Percentiles rank a stretch among this genome's conserved stretches.
Evolutionary conservation across 2,888 invertebrate genomes (phyloP).

Genomic region (Heteropelma amictum): DNA sequence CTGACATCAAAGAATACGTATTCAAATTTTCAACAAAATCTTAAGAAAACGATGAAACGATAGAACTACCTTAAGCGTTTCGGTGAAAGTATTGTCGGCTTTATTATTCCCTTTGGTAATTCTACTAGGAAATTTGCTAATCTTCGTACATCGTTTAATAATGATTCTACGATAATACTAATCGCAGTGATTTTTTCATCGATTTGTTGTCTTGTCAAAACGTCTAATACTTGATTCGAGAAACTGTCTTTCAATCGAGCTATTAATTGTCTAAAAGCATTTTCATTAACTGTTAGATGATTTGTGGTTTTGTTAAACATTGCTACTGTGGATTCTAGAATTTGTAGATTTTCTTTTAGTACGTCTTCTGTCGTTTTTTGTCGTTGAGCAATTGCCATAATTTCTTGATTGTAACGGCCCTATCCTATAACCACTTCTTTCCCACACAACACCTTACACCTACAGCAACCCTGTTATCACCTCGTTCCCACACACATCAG

Average conservation of each 20-base stretch:
- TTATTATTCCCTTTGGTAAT: background rate
- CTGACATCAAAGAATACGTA: no score
- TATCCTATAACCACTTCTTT: no score
- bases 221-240: background rate
- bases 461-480: no score
- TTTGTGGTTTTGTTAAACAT: background rate
- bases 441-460: no score
- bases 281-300: background rate
- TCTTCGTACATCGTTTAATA: background rate
- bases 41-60: no score
- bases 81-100: background rate
- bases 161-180: background rate
- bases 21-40: no score
- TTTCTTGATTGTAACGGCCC: no score
- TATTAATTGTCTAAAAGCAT: background rate
- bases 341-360: background rate
- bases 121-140: background rate
- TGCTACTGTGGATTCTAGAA: background rate
- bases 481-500: no score
- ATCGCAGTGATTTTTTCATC: background rate
- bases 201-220: background rate
- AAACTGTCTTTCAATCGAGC: background rate
- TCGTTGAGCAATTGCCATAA: no score
- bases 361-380: no score
- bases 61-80: no score